These are phyloP conservation scores for Hyles vespertilio DNA, from an alignment of 1,140 invertebrate species.

Conservation along the genomic window DNA sequence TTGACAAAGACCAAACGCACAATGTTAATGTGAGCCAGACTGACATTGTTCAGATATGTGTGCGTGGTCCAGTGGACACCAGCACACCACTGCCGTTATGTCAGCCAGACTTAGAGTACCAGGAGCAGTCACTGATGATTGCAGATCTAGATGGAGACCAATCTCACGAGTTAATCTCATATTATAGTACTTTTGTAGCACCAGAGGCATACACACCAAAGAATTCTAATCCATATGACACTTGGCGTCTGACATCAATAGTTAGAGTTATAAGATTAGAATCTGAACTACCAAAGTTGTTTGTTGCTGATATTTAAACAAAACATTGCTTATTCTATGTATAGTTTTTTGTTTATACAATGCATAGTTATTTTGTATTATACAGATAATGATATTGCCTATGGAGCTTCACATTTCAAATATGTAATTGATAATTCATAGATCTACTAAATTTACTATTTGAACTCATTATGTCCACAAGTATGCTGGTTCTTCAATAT, in stretches of 20 bases:
- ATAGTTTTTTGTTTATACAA: neutral
- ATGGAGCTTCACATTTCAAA: neutral
- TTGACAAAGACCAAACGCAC: slow-evolving; percentile 82
- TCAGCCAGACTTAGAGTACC: slow-evolving; percentile 83
- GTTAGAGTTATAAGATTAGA: slow-evolving; percentile 81
- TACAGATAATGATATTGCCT: neutral
- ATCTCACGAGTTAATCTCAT: slow-evolving; percentile 84
- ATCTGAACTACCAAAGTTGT: slow-evolving; percentile 81
- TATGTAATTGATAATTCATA: too few relatives aligned
- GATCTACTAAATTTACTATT: too few relatives aligned
- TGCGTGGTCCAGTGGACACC: slow-evolving; percentile 49
- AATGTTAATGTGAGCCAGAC: slow-evolving; percentile 85
- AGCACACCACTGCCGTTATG: slow-evolving; percentile 75
- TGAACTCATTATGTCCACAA: too few relatives aligned
- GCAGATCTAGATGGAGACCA: slow-evolving; percentile 84
- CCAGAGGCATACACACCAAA: slow-evolving; percentile 65
- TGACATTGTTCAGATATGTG: slow-evolving; percentile 83
- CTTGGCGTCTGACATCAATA: slow-evolving; percentile 78
- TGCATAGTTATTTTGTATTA: neutral
- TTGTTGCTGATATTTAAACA: slow-evolving; percentile 54
- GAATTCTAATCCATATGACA: slow-evolving; percentile 60
- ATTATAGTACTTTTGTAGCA: slow-evolving; percentile 79
- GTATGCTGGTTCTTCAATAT: too few relatives aligned
- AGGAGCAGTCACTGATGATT: slow-evolving; percentile 82
- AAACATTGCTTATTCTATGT: neutral